Conservation (phyloP, 2,888 invertebrate species). For the Cryptocheilus praepositus region DNA sequence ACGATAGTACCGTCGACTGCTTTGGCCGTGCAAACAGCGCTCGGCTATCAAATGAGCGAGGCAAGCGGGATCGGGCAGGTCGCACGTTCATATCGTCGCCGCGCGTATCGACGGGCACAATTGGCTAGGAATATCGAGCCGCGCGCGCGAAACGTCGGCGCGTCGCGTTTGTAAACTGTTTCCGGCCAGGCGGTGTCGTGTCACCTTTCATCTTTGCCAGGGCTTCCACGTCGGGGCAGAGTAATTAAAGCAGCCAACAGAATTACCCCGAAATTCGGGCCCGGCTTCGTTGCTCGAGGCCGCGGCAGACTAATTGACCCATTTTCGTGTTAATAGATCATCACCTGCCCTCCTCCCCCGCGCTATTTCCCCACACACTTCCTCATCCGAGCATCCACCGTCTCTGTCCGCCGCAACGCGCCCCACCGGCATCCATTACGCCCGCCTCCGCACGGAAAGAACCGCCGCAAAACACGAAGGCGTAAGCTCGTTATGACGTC, state of each 20-base stretch:
- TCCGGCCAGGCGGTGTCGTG: slow-evolving; percentile 30
- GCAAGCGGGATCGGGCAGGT: background rate
- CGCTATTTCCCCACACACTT: background rate
- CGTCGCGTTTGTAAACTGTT: slow-evolving; percentile 14
- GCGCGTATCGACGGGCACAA: background rate
- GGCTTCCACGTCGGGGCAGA: slow-evolving; percentile 31
- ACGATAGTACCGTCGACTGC: no score
- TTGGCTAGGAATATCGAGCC: slow-evolving; percentile 4
- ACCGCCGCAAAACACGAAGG: no score
- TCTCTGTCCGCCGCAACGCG: background rate
- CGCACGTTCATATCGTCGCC: slow-evolving; percentile 2
- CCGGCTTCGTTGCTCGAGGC: slow-evolving; percentile 45
- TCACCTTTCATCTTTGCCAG: slow-evolving; percentile 46
- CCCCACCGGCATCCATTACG: no score
- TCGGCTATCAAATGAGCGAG: background rate
- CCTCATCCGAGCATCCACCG: background rate
- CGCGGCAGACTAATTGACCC: slow-evolving; percentile 59
- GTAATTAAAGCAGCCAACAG: slow-evolving; percentile 58
- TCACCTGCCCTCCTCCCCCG: slow-evolving; percentile 38
- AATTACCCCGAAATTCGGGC: slow-evolving; percentile 57
- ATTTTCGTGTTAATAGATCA: slow-evolving; percentile 65
- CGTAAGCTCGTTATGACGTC: no score
- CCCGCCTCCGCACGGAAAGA: no score
- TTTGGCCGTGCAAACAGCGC: background rate
- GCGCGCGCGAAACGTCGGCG: background rate